Evolutionary conservation across 2,888 invertebrate genomes (phyloP).

Genomic region (Teleiodes luculella): DNA sequence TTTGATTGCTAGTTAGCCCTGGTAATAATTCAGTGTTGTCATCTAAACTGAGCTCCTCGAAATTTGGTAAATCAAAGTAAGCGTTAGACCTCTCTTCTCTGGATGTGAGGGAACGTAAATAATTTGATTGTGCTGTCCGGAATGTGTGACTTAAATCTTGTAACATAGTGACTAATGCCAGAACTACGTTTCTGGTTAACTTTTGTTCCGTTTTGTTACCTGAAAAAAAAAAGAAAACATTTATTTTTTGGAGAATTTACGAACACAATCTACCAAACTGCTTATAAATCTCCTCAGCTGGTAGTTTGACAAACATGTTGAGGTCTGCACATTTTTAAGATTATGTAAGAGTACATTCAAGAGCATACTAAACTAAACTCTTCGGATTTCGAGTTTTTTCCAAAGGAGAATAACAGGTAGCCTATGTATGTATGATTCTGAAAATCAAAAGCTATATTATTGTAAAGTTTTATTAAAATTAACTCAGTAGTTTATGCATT

Average conservation of each 20-base stretch:
- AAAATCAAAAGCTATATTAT: too few species aligned
- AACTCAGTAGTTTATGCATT: too few species aligned
- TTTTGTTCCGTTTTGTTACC: constrained; percentile 85
- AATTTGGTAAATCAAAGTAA: constrained; percentile 87
- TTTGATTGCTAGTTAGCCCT: constrained; percentile 63
- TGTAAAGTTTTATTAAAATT: too few species aligned
- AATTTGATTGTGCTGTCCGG: constrained; percentile 90
- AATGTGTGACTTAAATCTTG: constrained; percentile 93
- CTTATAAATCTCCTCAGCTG: too few species aligned
- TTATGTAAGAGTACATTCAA: too few species aligned
- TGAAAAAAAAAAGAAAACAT: constrained; percentile 67
- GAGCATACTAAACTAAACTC: too few species aligned
- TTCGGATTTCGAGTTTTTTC: too few species aligned
- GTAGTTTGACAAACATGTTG: too few species aligned
- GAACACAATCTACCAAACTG: background rate
- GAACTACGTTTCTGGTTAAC: constrained; percentile 89
- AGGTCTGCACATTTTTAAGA: too few species aligned
- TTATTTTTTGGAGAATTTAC: too few species aligned
- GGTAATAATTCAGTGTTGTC: constrained; percentile 62
- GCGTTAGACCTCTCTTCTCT: constrained; percentile 94
- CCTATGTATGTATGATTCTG: too few species aligned
- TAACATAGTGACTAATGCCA: constrained; percentile 89
- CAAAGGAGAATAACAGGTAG: too few species aligned
- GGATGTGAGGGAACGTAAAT: constrained; percentile 91
- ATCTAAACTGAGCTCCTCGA: constrained; percentile 78